Evolutionary conservation across 2,113 vertebrate species (phyloP), one percentile per base, ranked within the genome.

Genomic region (Ranitomeya variabilis): DNA sequence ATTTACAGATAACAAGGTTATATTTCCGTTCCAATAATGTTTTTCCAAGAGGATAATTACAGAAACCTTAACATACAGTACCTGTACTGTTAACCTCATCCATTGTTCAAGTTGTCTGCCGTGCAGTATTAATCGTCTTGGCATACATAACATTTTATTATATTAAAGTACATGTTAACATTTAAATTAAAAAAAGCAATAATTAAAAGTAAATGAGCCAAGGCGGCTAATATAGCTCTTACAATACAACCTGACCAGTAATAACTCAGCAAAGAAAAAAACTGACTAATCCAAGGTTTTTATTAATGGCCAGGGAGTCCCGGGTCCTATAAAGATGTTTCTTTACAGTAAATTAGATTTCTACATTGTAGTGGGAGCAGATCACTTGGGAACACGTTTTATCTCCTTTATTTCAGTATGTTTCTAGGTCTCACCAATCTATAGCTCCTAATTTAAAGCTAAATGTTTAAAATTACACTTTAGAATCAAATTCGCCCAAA

Each of bases 311-410:
- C 16, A 45, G 85, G 66, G 69, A 76, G 54, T 86, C 67, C 67
- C 55, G 54, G 69, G 18, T 62, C 73, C 59, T 62, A 74, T 78
- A 59, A 59, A 62, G 73, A 78, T 86, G 37, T 77, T 62, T 37
- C 16, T 45, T 78, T 78, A 81, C 80, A 81, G 80, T 81, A 86
- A 86, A 78, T 86, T 52, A 86, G 45, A 77, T 86, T 78, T 76
- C 77, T 86, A 18, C 55, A 76, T 86, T 55, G 71, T 60, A 86
- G 69, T 45, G 55, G 60, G 62, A 64, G 64, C 62, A 69, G 37
- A 69, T 83, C 60, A 67, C 54, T 66, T 45, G 81, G 81, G 64
- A 83, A 52, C 60, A 23, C 21, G 14, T 51, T 83, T 69, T 51
- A 83, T 67, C 62, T 67, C 62, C 37, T 69, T 64, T 83, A 67